Evolutionary conservation across 1,140 invertebrate species (phyloP).

Genomic region (Linepithema humile): DNA sequence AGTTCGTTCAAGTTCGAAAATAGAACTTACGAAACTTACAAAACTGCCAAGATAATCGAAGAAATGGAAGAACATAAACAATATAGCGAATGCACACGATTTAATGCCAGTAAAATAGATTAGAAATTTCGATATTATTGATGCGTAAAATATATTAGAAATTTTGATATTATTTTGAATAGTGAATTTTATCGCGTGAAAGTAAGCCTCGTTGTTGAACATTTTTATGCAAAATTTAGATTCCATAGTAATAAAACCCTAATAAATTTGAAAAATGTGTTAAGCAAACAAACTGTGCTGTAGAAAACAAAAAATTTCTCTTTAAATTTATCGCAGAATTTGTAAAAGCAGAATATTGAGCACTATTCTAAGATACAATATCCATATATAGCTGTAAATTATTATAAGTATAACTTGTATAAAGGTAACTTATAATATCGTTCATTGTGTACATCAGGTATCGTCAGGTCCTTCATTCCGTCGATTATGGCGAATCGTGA

Average conservation of each 20-base stretch:
- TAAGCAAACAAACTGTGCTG: not conserved
- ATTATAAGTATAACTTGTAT: not conserved
- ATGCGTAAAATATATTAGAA: not conserved
- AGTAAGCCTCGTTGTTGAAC: not conserved
- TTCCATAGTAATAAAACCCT: no score
- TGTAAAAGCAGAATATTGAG: not conserved
- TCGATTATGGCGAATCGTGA: not conserved
- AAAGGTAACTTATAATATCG: not conserved
- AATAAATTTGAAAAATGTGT: not conserved
- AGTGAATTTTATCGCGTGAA: not conserved
- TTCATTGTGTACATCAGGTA: not conserved
- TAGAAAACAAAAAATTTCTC: not conserved
- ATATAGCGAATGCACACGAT: not conserved
- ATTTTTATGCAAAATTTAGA: no score
- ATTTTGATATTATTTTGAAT: not conserved
- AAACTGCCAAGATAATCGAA: not conserved
- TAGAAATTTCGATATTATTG: not conserved
- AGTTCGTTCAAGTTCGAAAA: constrained; percentile 48
- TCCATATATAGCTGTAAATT: no score
- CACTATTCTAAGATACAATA: no score
- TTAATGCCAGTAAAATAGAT: constrained; percentile 1
- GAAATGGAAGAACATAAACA: constrained; percentile 29
- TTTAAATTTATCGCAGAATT: not conserved
- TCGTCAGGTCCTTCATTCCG: not conserved
- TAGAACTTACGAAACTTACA: constrained; percentile 18